Percentiles rank a stretch among this genome's conserved stretches.
Conservation (phyloP, 2,888 invertebrate genomes). For the Cataglyphis albicans region DNA sequence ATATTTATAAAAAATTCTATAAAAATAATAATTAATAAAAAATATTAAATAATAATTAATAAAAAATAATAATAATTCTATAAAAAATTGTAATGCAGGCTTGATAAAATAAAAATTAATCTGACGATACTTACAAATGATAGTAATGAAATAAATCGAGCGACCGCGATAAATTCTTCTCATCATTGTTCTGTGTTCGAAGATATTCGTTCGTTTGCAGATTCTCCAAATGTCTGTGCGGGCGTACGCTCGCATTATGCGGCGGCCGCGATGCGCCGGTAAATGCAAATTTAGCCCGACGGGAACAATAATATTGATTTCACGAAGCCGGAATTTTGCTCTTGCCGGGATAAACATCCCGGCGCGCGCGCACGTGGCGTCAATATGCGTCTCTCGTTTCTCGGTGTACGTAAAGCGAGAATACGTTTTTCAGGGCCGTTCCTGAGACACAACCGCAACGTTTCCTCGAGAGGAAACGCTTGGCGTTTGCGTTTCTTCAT, state of each 20-base stretch:
- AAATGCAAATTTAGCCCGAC: slow-evolving; percentile 80
- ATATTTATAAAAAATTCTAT: no score
- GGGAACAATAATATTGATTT: slow-evolving; percentile 84
- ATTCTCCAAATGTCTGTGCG: slow-evolving; percentile 43
- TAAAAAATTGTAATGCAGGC: neutral
- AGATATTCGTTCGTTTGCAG: slow-evolving; percentile 7
- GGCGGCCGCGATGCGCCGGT: slow-evolving; percentile 56
- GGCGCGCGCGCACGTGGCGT: slow-evolving; percentile 80
- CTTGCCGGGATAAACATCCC: slow-evolving; percentile 83
- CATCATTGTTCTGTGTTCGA: neutral
- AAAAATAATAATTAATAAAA: no score
- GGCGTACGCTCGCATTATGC: slow-evolving; percentile 58
- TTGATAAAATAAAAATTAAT: neutral
- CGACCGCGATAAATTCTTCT: neutral
- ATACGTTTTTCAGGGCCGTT: slow-evolving; percentile 70
- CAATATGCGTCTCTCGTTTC: slow-evolving; percentile 78
- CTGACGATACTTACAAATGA: neutral
- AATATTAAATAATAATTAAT: no score
- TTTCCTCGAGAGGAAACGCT: slow-evolving; percentile 31
- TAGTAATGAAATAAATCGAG: neutral
- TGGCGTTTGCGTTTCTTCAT: slow-evolving; percentile 30
- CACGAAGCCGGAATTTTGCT: slow-evolving; percentile 81
- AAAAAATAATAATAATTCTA: no score
- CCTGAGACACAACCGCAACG: slow-evolving; percentile 29
- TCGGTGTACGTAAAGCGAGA: slow-evolving; percentile 62